These are phyloP conservation scores for Lanistes nyassanus DNA, from an alignment of 1,140 invertebrate genomes.

Conservation along the genomic window DNA sequence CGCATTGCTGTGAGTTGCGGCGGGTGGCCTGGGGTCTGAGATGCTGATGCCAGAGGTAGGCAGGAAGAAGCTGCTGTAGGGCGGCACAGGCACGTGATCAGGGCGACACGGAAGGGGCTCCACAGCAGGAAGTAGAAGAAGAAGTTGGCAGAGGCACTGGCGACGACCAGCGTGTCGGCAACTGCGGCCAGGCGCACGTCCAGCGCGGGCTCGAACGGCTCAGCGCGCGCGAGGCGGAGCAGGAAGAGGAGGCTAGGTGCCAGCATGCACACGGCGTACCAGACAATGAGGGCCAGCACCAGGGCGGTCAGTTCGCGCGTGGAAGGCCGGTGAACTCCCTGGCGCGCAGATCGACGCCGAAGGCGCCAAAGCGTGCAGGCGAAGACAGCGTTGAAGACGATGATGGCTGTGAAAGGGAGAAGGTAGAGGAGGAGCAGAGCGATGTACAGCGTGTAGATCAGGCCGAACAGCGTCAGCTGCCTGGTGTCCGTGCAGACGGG, in stretches of 20 bases:
- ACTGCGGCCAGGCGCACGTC: slow-evolving; percentile 20
- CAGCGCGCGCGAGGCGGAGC: slow-evolving; percentile 7
- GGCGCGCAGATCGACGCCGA: neutral
- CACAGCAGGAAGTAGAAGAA: slow-evolving; percentile 27
- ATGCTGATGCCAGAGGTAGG: too few species aligned
- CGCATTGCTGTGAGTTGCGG: too few species aligned
- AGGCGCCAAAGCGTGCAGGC: slow-evolving; percentile 17
- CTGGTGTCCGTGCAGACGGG: neutral
- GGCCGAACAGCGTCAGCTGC: slow-evolving; percentile 13
- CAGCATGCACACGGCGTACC: slow-evolving; percentile 24
- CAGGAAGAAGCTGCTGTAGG: too few species aligned
- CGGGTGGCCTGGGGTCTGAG: too few species aligned
- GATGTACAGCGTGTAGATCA: slow-evolving; percentile 18
- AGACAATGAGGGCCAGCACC: slow-evolving; percentile 12
- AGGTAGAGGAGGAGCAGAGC: slow-evolving; percentile 21
- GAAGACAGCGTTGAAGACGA: slow-evolving; percentile 17
- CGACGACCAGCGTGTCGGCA: slow-evolving; percentile 17
- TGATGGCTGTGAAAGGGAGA: slow-evolving; percentile 16
- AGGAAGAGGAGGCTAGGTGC: slow-evolving; percentile 16
- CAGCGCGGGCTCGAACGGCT: slow-evolving; percentile 15
- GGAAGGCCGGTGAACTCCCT: neutral
- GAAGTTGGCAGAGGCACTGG: slow-evolving; percentile 16
- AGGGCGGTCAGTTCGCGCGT: slow-evolving; percentile 9
- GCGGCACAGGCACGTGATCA: neutral
- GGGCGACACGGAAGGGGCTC: slow-evolving; percentile 1